A percentile compares a stretch with the other conserved stretches of the same genome.
phyloP scores from a whole-genome alignment of 2,113 vertebrate genomes.

The Xiphorhynchus elegans region DNA sequence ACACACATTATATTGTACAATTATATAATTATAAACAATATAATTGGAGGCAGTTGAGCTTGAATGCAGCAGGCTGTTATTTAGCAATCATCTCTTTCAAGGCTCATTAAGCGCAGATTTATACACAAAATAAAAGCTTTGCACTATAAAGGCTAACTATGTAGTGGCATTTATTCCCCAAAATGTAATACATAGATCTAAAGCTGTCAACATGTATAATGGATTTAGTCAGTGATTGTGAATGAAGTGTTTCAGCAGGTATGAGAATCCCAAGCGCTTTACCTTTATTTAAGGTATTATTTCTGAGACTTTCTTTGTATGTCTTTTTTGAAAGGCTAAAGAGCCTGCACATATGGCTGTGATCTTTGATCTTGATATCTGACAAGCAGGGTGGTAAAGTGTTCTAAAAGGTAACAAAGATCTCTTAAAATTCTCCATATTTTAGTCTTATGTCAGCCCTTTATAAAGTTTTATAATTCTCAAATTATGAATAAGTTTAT shows the following conservation, averaged over 20 bases:
- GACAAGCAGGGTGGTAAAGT: not conserved
- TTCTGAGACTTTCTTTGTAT: not conserved
- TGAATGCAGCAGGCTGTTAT: conserved; percentile 69
- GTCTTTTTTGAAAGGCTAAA: not conserved
- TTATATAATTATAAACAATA: conserved; percentile 73
- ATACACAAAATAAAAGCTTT: conserved; percentile 67
- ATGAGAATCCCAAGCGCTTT: not conserved
- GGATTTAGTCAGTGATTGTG: conserved; percentile 28
- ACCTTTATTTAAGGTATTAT: not conserved
- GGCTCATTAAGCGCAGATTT: conserved; percentile 73
- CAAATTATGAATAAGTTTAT: not conserved
- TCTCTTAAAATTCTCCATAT: not conserved
- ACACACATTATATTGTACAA: conserved; percentile 61
- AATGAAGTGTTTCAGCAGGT: not conserved
- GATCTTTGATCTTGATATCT: not conserved
- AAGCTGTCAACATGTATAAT: conserved; percentile 12
- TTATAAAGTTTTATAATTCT: not conserved
- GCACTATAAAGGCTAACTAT: conserved; percentile 42
- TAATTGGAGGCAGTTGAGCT: conserved; percentile 71
- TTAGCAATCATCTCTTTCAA: conserved; percentile 73
- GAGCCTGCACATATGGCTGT: not conserved
- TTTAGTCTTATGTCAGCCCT: not conserved
- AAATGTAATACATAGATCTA: conserved; percentile 4
- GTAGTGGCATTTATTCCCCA: conserved; percentile 55
- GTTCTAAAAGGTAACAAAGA: not conserved